Conservation (phyloP, 1,140 invertebrate genomes). For the Drosophila nigrodunni region DNA sequence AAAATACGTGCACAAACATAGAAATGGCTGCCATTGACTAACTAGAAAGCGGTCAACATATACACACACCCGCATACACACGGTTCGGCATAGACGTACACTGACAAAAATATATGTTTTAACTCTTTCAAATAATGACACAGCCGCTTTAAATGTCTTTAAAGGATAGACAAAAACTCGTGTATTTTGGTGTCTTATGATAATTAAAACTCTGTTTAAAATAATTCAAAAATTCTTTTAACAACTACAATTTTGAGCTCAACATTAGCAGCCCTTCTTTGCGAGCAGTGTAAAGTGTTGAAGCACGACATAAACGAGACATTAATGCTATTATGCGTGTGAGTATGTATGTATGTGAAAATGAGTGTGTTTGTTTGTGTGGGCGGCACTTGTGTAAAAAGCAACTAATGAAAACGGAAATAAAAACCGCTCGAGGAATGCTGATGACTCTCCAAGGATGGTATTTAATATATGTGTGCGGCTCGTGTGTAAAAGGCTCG, state of each 20-base stretch:
- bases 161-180: no score
- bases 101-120: no score
- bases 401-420: conserved; percentile 83
- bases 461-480: conserved; percentile 75
- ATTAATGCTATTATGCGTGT: conserved; percentile 77
- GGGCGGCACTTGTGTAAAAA: conserved; percentile 79
- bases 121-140: no score
- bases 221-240: no score
- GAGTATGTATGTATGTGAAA: conserved; percentile 23
- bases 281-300: conserved; percentile 18
- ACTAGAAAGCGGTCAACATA: conserved; percentile 33
- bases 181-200: no score
- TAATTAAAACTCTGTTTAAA: no score
- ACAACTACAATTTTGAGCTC: no score
- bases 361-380: conserved; percentile 47
- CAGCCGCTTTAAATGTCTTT: no score
- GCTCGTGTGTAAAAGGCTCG: conserved; percentile 70
- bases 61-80: conserved; percentile 32
- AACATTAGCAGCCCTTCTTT: no score
- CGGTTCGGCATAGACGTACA: not conserved
- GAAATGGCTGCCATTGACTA: conserved; percentile 82
- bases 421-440: conserved; percentile 83
- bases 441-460: conserved; percentile 83
- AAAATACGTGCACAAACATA: conserved; percentile 82
- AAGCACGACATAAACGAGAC: conserved; percentile 74